Evolutionary conservation across 2,888 invertebrate species (phyloP).

Genomic region (Choreutis nemorana): DNA sequence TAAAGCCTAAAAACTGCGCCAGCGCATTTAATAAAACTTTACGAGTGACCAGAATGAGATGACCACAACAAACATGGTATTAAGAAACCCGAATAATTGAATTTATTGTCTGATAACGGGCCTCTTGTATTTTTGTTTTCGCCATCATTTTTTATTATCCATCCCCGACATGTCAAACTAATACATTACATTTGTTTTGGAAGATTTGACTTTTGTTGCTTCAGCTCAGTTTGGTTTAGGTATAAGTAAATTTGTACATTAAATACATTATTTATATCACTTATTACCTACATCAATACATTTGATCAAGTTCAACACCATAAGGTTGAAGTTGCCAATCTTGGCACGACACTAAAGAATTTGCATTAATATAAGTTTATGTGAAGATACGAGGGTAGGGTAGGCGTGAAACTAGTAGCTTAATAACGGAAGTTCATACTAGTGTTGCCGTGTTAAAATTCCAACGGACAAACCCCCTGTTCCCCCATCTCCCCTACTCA

Average conservation of each 20-base stretch:
- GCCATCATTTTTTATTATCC: too few relatives aligned
- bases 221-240: too few relatives aligned
- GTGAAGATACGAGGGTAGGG: conserved; percentile 22
- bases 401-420: conserved; percentile 36
- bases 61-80: conserved; percentile 6
- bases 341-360: too few relatives aligned
- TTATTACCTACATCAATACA: too few relatives aligned
- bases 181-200: too few relatives aligned
- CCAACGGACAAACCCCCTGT: conserved; percentile 17
- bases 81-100: conserved; percentile 15
- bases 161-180: too few relatives aligned
- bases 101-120: conserved; percentile 16
- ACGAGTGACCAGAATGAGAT: conserved; percentile 16
- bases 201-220: too few relatives aligned
- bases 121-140: conserved; percentile 11
- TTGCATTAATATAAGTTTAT: conserved; percentile 13
- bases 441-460: conserved; percentile 35
- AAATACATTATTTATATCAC: too few relatives aligned
- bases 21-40: conserved; percentile 22
- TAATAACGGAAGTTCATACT: conserved; percentile 46
- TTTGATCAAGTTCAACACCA: too few relatives aligned
- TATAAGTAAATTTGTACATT: too few relatives aligned
- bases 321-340: too few relatives aligned
- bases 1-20: too few relatives aligned
- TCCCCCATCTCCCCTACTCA: conserved; percentile 7